Conservation (phyloP, 37 sponge, comb jelly and placozoan genomes). For the Cliona cf. orientalis region DNA sequence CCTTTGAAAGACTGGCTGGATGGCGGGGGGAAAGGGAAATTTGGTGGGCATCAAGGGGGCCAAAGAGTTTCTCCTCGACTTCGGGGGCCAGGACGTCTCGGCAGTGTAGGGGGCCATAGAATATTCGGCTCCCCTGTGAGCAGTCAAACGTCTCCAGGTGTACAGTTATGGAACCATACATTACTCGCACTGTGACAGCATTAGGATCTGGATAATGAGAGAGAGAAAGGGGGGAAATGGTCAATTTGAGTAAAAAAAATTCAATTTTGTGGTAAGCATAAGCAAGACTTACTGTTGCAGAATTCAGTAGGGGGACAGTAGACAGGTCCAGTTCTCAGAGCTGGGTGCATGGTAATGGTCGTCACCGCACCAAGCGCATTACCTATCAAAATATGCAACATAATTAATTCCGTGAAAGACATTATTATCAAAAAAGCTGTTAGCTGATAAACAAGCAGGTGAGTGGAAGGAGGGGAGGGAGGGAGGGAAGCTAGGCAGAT, state of each 20-base stretch:
- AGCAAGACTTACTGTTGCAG: constrained; percentile 24
- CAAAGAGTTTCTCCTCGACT: constrained; percentile 60
- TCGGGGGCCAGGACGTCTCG: constrained; percentile 35
- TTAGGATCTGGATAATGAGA: constrained; percentile 29
- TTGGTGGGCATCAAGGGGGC: constrained; percentile 54
- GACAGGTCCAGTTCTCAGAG: constrained; percentile 33
- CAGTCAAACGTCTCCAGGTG: constrained; percentile 69
- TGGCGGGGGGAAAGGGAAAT: constrained; percentile 63
- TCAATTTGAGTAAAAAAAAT: too few relatives aligned
- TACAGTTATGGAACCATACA: constrained; percentile 70
- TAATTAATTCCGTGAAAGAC: too few relatives aligned
- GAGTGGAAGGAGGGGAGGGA: too few relatives aligned
- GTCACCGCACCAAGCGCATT: neutral
- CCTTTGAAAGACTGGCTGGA: constrained; percentile 38
- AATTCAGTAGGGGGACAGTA: constrained; percentile 56
- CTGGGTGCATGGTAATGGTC: constrained; percentile 34
- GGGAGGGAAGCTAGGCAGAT: too few relatives aligned
- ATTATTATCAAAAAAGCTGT: too few relatives aligned
- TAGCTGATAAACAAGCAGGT: too few relatives aligned
- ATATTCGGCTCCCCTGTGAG: constrained; percentile 51
- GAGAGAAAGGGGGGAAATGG: neutral
- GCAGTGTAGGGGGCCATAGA: constrained; percentile 67
- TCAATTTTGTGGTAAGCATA: neutral
- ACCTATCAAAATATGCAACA: neutral
- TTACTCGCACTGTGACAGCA: constrained; percentile 40